Evolutionary conservation across 2,888 invertebrate species (phyloP).

Genomic region (Drosophila conformis): DNA sequence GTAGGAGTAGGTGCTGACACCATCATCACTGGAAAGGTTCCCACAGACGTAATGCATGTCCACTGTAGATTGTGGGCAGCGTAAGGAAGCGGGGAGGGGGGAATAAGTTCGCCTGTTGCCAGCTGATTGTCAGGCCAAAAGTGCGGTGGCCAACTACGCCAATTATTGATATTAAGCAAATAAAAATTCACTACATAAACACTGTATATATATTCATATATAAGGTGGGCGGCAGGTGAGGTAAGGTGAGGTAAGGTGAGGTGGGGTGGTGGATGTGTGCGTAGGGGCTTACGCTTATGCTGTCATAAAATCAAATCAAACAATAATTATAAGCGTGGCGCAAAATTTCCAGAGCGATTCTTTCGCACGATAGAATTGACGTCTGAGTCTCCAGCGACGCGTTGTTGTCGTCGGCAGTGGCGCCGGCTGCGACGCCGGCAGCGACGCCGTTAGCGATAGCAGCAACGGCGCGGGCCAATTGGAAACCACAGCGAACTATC

Average conservation of each 20-base stretch:
- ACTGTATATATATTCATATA: not conserved
- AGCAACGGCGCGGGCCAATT: slow-evolving; percentile 16
- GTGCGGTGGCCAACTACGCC: slow-evolving; percentile 14
- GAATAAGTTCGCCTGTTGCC: slow-evolving; percentile 6
- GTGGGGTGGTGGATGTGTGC: not conserved
- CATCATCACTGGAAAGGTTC: slow-evolving; percentile 27
- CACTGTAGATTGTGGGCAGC: not conserved
- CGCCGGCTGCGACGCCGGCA: slow-evolving; percentile 4
- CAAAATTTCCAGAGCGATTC: slow-evolving; percentile 40
- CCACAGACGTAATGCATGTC: slow-evolving; percentile 7
- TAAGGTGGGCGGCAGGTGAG: not conserved
- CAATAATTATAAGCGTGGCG: slow-evolving; percentile 62
- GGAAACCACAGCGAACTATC: slow-evolving; percentile 23
- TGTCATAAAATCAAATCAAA: slow-evolving; percentile 63
- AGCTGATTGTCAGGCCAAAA: not conserved
- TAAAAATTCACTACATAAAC: slow-evolving; percentile 18
- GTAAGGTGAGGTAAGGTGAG: too few species aligned
- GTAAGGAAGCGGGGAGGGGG: too few species aligned
- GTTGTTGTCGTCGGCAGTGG: not conserved
- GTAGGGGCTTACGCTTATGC: slow-evolving; percentile 9
- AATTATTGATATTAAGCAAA: slow-evolving; percentile 18
- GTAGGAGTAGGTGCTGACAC: slow-evolving; percentile 31
- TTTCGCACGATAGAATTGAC: slow-evolving; percentile 54
- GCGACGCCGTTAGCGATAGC: slow-evolving; percentile 6
- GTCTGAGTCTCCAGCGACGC: slow-evolving; percentile 17